These are phyloP conservation scores for Drosophila differens DNA, from an alignment of 2,888 invertebrate species.

Conservation along the genomic window DNA sequence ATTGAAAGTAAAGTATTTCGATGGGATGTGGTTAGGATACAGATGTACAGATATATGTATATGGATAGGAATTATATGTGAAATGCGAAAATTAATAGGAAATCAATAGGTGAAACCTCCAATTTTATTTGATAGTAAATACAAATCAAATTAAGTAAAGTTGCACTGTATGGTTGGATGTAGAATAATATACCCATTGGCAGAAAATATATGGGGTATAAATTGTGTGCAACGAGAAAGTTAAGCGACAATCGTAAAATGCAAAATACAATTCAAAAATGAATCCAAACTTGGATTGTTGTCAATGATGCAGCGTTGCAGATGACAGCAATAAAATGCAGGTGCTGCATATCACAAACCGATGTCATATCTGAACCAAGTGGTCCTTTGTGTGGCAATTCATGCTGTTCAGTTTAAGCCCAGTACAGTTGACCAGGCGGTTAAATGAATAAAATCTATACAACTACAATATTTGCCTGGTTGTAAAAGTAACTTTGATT, in stretches of 20 bases:
- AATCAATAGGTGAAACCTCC: neutral
- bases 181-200: neutral
- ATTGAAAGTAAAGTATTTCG: neutral
- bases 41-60: neutral
- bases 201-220: neutral
- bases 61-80: neutral
- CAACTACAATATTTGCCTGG: slow-evolving; percentile 36
- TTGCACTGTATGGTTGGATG: neutral
- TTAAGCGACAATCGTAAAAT: slow-evolving; percentile 51
- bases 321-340: slow-evolving; percentile 78
- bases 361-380: slow-evolving; percentile 40
- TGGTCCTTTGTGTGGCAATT: slow-evolving; percentile 25
- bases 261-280: slow-evolving; percentile 45
- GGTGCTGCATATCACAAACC: slow-evolving; percentile 57
- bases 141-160: neutral
- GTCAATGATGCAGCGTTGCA: slow-evolving; percentile 50
- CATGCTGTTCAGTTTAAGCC: neutral
- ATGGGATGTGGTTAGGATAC: neutral
- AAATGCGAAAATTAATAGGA: neutral
- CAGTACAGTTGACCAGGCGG: slow-evolving; percentile 44
- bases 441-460: slow-evolving; percentile 59
- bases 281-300: slow-evolving; percentile 56
- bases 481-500: slow-evolving; percentile 30
- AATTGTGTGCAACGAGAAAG: slow-evolving; percentile 14
- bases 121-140: neutral